Conservation (phyloP, 1,140 invertebrate species). For the Frieseomelitta varia region DNA sequence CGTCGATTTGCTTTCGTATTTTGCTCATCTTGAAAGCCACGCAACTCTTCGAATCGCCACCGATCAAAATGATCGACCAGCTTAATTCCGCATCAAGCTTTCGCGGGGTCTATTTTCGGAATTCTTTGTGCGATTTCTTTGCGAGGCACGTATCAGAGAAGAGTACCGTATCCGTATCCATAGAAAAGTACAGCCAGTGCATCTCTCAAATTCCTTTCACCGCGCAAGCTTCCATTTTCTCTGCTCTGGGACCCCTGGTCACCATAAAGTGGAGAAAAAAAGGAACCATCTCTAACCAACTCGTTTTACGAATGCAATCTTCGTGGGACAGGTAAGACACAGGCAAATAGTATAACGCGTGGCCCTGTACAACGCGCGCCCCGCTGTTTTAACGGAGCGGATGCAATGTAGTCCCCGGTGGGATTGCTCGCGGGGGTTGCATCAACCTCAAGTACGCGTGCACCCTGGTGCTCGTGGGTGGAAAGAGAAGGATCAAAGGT, state of each 20-base stretch:
- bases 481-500: conserved; percentile 24
- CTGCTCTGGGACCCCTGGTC: neutral
- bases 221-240: neutral
- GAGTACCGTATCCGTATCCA: neutral
- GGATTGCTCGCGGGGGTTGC: conserved; percentile 36
- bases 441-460: conserved; percentile 5
- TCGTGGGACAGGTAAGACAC: neutral
- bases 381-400: conserved; percentile 49
- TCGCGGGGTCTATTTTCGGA: no score
- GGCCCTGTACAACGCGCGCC: neutral
- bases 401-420: conserved; percentile 18
- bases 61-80: no score
- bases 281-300: neutral
- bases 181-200: neutral
- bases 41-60: no score
- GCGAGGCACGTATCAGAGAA: neutral
- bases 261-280: no score
- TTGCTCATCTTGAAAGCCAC: no score
- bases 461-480: neutral
- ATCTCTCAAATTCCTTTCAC: neutral
- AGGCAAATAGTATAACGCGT: neutral
- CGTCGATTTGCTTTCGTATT: no score
- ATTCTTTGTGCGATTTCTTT: no score
- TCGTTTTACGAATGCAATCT: neutral
- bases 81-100: no score